These are phyloP conservation scores for Pangasianodon hypophthalmus DNA, from an alignment of 2,113 vertebrate species.

Conservation along the genomic window DNA sequence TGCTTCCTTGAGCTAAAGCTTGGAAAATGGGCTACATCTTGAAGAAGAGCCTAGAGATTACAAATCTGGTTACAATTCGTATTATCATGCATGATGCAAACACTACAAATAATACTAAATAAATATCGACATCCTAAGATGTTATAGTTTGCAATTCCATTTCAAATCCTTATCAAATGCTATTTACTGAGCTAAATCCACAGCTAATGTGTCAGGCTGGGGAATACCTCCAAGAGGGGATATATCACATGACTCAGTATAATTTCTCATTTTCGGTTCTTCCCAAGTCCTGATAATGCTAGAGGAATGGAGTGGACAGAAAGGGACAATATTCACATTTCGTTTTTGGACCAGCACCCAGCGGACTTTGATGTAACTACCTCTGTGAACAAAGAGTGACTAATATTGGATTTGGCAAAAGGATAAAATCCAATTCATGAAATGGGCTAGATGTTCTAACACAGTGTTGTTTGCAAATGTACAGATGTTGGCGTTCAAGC, in stretches of 20 bases:
- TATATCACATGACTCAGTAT: conserved; percentile 12
- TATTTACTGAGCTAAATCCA: conserved; percentile 21
- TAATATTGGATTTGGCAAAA: conserved; percentile 43
- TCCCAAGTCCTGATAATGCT: background rate
- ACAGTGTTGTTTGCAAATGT: conserved; percentile 23
- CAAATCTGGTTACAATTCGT: background rate
- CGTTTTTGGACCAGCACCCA: conserved; percentile 29
- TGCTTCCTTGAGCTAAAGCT: background rate
- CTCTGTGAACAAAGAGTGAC: conserved; percentile 33
- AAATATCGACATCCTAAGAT: background rate
- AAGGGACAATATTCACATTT: conserved; percentile 6
- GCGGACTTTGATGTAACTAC: conserved; percentile 23
- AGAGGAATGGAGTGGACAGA: conserved; percentile 10
- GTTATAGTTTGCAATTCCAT: background rate
- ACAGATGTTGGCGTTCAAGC: background rate
- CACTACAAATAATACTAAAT: conserved; percentile 1
- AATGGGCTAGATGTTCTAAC: conserved; percentile 36
- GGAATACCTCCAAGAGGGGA: background rate
- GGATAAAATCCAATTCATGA: conserved; percentile 33
- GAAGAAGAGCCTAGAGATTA: background rate
- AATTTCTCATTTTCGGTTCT: conserved; percentile 34
- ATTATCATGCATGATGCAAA: background rate
- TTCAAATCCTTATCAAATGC: conserved; percentile 15
- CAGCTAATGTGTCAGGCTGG: background rate
- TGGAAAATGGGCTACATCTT: background rate